A percentile compares a stretch with the other conserved stretches of the same genome.
Conservation (phyloP, 2,113 vertebrate species). For the Toxotes jaculatrix region DNA sequence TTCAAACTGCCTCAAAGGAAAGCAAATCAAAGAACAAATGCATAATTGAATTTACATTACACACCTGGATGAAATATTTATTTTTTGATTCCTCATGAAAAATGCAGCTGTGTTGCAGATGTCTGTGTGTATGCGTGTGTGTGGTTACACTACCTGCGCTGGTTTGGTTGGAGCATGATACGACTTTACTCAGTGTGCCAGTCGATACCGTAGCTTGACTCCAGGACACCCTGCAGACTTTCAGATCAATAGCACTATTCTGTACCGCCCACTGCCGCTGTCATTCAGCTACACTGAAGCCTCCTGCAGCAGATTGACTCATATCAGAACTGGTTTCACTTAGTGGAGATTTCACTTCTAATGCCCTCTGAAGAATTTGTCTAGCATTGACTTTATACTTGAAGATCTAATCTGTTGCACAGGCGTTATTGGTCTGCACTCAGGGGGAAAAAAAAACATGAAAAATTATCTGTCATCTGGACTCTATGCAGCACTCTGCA, state of each 20-base stretch:
- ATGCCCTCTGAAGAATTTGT: slow-evolving; percentile 13
- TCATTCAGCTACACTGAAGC: slow-evolving; percentile 44
- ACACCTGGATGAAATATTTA: slow-evolving; percentile 75
- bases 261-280: slow-evolving; percentile 35
- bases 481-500: neutral
- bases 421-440: slow-evolving; percentile 6
- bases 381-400: neutral
- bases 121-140: neutral
- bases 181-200: slow-evolving; percentile 41
- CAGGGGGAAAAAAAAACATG: neutral
- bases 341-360: slow-evolving; percentile 8
- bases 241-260: slow-evolving; percentile 68
- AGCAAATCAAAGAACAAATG: slow-evolving; percentile 74
- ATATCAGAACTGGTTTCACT: slow-evolving; percentile 8
- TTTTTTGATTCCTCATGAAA: slow-evolving; percentile 76
- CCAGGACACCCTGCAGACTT: slow-evolving; percentile 64
- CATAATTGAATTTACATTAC: slow-evolving; percentile 77
- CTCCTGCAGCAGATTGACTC: slow-evolving; percentile 30
- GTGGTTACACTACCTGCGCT: neutral
- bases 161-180: slow-evolving; percentile 38
- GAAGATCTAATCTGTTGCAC: slow-evolving; percentile 16
- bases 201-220: slow-evolving; percentile 74
- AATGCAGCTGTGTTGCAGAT: slow-evolving; percentile 56
- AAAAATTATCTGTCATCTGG: neutral
- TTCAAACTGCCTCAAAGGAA: slow-evolving; percentile 73